These are phyloP conservation scores for Thalassarche chlororhynchos DNA, from an alignment of 2,113 vertebrate genomes.

Conservation along the genomic window DNA sequence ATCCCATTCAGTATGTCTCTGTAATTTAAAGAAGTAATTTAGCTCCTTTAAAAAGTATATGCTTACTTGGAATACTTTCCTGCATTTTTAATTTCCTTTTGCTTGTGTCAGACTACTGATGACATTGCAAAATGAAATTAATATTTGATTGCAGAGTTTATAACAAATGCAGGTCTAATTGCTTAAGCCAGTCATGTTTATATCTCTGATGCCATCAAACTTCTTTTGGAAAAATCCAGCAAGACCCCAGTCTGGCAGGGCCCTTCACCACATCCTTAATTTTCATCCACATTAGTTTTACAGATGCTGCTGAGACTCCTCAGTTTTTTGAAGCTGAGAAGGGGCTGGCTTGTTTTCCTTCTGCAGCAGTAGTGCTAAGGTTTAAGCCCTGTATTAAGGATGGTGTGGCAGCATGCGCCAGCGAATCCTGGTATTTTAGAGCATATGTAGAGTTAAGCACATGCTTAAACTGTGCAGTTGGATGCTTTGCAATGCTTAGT, in stretches of 20 bases:
- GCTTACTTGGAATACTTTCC: constrained; percentile 18
- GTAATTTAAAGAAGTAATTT: background rate
- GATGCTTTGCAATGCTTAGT: background rate
- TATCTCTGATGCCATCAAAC: background rate
- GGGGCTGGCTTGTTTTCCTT: background rate
- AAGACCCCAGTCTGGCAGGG: background rate
- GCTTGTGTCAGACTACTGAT: constrained; percentile 18
- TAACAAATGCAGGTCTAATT: constrained; percentile 18
- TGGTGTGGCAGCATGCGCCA: background rate
- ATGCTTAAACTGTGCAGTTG: background rate
- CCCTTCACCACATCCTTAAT: background rate
- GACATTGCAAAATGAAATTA: constrained; percentile 32
- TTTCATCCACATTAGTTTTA: background rate
- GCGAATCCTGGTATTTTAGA: background rate
- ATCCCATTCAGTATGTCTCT: background rate
- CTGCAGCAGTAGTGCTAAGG: background rate
- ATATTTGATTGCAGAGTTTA: constrained; percentile 42
- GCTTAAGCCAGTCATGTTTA: background rate
- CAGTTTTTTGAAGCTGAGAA: background rate
- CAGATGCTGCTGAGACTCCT: background rate
- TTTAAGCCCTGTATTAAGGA: background rate
- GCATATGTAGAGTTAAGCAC: background rate
- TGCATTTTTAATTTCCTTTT: constrained; percentile 31
- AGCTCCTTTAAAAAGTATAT: background rate
- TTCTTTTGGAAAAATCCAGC: background rate